Conservation (phyloP, 2,113 vertebrate genomes). For the Ciconia maguari region DNA sequence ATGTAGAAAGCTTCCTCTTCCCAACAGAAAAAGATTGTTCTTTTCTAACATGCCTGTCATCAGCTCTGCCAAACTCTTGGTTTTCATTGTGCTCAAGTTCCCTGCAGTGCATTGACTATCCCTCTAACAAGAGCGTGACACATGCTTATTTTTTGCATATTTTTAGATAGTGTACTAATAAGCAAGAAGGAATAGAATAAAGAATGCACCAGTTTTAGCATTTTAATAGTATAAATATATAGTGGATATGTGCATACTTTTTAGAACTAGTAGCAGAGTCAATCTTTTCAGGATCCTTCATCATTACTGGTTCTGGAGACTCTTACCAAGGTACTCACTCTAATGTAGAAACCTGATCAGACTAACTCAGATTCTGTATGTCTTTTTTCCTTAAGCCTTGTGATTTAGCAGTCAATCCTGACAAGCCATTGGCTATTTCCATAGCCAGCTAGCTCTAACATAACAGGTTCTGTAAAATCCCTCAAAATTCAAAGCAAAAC, state of each 20-base stretch:
- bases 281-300: background rate
- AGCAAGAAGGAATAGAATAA: background rate
- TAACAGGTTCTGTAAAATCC: background rate
- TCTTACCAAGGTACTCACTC: background rate
- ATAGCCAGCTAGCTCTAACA: background rate
- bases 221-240: background rate
- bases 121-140: background rate
- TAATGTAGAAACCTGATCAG: background rate
- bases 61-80: background rate
- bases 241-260: background rate
- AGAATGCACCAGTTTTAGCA: background rate
- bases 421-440: background rate
- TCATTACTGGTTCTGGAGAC: background rate
- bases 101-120: background rate
- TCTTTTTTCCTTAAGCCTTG: background rate
- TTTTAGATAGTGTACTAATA: background rate
- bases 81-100: background rate
- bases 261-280: background rate
- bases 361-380: background rate
- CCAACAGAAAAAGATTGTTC: background rate
- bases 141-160: background rate
- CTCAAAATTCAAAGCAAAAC: slow-evolving; percentile 14
- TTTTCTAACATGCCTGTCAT: background rate
- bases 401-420: background rate
- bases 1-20: background rate